Conservation (phyloP, 2,888 invertebrate species). For the Pristionchus maxplancki region DNA sequence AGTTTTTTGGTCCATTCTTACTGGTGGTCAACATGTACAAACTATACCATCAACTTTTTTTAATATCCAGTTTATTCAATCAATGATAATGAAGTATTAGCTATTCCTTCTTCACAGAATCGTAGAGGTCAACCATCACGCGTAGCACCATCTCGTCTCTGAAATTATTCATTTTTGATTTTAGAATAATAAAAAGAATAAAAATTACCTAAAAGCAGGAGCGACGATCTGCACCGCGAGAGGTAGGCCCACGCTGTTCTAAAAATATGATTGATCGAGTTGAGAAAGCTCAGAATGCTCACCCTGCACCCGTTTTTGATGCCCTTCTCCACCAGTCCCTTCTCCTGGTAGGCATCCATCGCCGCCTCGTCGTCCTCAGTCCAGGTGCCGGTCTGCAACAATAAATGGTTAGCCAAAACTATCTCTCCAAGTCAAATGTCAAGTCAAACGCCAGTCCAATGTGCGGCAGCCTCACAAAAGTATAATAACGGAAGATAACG, state of each 20-base stretch:
- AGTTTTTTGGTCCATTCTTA: too few species aligned
- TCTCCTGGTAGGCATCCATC: not conserved
- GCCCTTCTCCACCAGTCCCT: not conserved
- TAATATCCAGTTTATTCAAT: too few species aligned
- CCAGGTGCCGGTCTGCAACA: not conserved
- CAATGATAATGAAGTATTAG: not conserved
- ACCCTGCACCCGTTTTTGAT: constrained; percentile 14
- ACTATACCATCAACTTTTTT: too few species aligned
- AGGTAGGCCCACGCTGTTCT: constrained; percentile 12
- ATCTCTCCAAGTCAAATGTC: too few species aligned
- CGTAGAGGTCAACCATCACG: constrained; percentile 78
- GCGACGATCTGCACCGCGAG: not conserved
- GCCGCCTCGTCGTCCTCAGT: not conserved
- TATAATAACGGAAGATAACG: too few species aligned
- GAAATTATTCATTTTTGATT: not conserved
- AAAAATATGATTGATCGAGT: not conserved
- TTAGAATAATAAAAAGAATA: not conserved
- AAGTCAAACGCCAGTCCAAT: too few species aligned
- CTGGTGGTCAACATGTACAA: too few species aligned
- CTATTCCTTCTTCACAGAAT: constrained; percentile 70
- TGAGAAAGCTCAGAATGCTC: too few species aligned
- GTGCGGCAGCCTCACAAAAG: too few species aligned
- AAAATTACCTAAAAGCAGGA: not conserved
- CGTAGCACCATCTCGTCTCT: constrained; percentile 75
- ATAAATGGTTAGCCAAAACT: not conserved